Percentiles rank a stretch among this genome's conserved stretches.
Conservation (phyloP, 2,113 vertebrate genomes). For the Apistogramma diplotaenia region DNA sequence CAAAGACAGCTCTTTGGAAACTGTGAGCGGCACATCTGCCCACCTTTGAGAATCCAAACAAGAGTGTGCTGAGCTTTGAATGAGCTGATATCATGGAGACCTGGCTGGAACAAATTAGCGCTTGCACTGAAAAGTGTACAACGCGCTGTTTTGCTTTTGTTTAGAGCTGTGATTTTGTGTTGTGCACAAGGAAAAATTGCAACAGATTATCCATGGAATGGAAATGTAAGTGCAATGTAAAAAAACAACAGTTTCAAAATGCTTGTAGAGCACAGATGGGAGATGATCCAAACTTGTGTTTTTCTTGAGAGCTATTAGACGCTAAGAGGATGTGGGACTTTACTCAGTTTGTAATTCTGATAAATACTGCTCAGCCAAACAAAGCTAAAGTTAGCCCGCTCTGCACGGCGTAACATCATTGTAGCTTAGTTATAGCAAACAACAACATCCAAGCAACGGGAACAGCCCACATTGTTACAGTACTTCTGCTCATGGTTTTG, state of each 20-base stretch:
- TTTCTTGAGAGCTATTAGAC: neutral
- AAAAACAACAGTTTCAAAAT: neutral
- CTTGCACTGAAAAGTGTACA: neutral
- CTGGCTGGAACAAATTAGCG: constrained; percentile 24
- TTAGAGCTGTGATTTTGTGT: neutral
- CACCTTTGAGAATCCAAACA: constrained; percentile 34
- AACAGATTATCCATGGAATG: neutral
- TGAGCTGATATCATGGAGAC: constrained; percentile 1
- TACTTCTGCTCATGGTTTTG: no score
- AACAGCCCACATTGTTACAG: neutral
- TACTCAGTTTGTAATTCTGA: no score
- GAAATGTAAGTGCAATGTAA: neutral
- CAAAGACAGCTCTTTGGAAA: constrained; percentile 35
- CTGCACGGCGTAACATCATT: neutral
- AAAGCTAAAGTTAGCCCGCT: neutral
- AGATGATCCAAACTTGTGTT: neutral
- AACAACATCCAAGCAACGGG: neutral
- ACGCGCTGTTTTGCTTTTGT: constrained; percentile 11
- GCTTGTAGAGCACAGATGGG: neutral
- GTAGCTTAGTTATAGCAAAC: neutral
- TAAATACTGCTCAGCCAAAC: no score
- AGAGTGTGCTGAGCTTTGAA: neutral
- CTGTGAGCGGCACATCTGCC: constrained; percentile 43
- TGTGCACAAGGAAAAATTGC: neutral
- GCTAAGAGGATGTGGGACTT: no score